Evolutionary conservation across 92 coral and sea anemone species (phyloP).

Genomic region (Pocillopora meandrina): DNA sequence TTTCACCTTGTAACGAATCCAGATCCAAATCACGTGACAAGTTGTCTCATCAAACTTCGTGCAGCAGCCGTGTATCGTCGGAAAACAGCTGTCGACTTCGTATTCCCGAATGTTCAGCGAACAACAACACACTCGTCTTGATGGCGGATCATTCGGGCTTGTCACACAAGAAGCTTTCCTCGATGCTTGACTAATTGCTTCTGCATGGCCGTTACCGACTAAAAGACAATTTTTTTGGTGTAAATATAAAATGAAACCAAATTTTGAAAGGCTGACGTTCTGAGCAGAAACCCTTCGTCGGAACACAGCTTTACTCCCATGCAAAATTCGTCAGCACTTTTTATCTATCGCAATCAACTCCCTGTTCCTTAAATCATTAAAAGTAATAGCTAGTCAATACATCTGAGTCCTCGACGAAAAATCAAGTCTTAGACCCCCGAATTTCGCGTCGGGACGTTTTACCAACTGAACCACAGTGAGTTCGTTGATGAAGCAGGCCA

Average conservation of each 20-base stretch:
- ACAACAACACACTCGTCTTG: conserved; percentile 48
- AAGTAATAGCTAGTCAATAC: too few relatives aligned
- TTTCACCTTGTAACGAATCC: conserved; percentile 69
- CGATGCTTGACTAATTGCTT: not conserved
- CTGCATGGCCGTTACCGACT: conserved; percentile 10
- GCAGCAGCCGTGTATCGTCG: conserved; percentile 41
- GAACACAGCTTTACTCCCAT: not conserved
- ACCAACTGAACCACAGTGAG: too few relatives aligned
- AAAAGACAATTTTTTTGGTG: not conserved
- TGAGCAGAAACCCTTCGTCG: not conserved
- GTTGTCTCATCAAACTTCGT: conserved; percentile 17
- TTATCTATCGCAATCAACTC: too few relatives aligned
- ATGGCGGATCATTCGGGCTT: not conserved
- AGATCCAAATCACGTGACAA: conserved; percentile 53
- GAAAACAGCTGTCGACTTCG: conserved; percentile 61
- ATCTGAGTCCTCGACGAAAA: too few relatives aligned
- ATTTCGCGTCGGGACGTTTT: too few relatives aligned
- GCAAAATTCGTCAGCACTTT: too few relatives aligned
- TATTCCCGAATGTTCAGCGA: conserved; percentile 43
- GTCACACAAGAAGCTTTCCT: not conserved
- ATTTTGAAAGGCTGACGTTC: not conserved
- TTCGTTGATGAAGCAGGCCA: too few relatives aligned
- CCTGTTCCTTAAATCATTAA: too few relatives aligned
- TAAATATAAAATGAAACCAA: not conserved
- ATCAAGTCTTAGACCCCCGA: too few relatives aligned